Evolutionary conservation across 2,888 invertebrate species (phyloP).

Genomic region (Latrodectus hesperus): DNA sequence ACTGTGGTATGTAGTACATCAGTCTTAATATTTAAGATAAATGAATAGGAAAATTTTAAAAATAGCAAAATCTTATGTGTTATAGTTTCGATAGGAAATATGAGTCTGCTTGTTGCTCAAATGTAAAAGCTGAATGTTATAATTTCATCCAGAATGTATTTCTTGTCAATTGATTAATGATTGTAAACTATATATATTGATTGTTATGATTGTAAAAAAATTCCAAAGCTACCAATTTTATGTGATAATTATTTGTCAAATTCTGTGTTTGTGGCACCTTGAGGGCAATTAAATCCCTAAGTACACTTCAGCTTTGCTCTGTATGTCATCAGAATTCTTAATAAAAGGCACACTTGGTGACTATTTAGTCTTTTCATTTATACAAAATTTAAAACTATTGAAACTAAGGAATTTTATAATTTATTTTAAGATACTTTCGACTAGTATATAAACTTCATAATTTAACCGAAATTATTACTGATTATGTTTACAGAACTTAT

Average conservation of each 20-base stretch:
- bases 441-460: background rate
- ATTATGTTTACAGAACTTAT: background rate
- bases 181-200: constrained; percentile 46
- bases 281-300: constrained; percentile 42
- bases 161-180: constrained; percentile 52
- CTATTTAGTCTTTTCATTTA: constrained; percentile 1
- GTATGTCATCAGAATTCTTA: constrained; percentile 66
- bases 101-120: constrained; percentile 63
- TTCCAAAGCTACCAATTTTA: constrained; percentile 64
- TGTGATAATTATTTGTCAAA: constrained; percentile 64
- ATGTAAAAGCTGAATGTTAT: constrained; percentile 64
- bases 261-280: constrained; percentile 67
- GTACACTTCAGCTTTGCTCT: constrained; percentile 68
- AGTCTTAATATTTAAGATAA: constrained; percentile 59
- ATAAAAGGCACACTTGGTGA: constrained; percentile 67
- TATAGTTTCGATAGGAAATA: constrained; percentile 62
- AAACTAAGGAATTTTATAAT: background rate
- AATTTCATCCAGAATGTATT: constrained; percentile 58
- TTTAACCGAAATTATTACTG: background rate
- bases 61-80: constrained; percentile 59
- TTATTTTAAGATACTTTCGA: background rate
- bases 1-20: constrained; percentile 62
- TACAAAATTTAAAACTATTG: no score
- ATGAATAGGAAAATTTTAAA: constrained; percentile 53
- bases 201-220: constrained; percentile 53